Evolutionary conservation across 2,888 invertebrate genomes (phyloP).

Genomic region (Willowsia nigromaculata): DNA sequence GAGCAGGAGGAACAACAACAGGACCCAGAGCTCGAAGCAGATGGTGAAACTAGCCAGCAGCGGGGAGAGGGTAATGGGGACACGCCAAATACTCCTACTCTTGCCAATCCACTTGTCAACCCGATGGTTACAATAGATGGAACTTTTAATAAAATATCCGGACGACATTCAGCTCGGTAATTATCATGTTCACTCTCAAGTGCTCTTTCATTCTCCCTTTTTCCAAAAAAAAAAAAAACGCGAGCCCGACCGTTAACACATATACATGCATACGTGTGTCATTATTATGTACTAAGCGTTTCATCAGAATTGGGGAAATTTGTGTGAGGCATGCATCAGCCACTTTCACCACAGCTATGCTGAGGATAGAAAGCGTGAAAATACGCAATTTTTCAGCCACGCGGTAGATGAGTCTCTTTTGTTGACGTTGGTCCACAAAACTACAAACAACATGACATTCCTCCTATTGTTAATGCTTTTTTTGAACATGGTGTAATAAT

Average conservation of each 20-base stretch:
- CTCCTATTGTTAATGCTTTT: not conserved
- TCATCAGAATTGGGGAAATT: not conserved
- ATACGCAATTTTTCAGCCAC: not conserved
- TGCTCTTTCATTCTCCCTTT: constrained; percentile 33
- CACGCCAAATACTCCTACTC: constrained; percentile 27
- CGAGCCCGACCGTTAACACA: not conserved
- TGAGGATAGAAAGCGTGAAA: not conserved
- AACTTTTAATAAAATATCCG: constrained; percentile 76
- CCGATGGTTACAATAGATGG: constrained; percentile 75
- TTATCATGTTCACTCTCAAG: constrained; percentile 69
- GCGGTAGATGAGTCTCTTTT: not conserved
- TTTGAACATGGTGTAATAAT: not conserved
- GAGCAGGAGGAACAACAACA: not conserved
- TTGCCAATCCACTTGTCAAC: constrained; percentile 66
- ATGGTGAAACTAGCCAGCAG: constrained; percentile 36
- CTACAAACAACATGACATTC: not conserved
- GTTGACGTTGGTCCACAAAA: not conserved
- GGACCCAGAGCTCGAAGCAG: constrained; percentile 32
- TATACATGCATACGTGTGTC: not conserved
- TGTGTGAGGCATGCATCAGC: not conserved
- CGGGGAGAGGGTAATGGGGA: constrained; percentile 17
- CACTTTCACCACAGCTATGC: constrained; percentile 22
- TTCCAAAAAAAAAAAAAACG: not conserved
- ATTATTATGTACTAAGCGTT: not conserved
- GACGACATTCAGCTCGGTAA: constrained; percentile 78